Conservation (phyloP, 2,797 vertebrate species). For the Xiphophorus birchmanni region DNA sequence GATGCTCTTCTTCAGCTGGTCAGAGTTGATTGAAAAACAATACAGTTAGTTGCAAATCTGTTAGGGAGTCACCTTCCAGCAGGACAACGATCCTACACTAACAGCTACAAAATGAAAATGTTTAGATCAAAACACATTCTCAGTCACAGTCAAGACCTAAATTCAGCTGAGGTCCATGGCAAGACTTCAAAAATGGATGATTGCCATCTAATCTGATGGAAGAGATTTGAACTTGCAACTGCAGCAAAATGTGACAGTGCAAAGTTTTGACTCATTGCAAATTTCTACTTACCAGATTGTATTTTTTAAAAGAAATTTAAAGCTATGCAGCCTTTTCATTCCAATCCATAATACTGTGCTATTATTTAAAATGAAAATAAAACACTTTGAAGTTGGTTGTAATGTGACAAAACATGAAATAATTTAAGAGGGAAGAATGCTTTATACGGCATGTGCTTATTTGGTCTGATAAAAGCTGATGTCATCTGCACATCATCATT, state of each 20-base stretch:
- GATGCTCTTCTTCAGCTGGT: background rate
- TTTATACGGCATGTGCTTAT: background rate
- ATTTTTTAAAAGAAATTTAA: background rate
- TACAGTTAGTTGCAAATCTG: background rate
- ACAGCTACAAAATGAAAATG: background rate
- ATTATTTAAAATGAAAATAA: background rate
- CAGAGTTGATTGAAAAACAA: background rate
- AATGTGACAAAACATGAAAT: background rate
- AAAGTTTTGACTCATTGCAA: background rate
- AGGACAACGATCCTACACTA: background rate
- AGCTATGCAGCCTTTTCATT: background rate
- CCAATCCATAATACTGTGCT: background rate
- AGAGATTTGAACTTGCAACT: background rate
- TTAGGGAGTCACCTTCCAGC: background rate
- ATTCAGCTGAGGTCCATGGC: background rate
- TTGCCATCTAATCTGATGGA: background rate
- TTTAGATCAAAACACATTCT: background rate
- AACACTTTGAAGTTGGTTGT: background rate
- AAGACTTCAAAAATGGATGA: background rate
- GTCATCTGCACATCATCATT: background rate
- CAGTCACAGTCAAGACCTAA: background rate
- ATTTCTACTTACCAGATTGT: background rate
- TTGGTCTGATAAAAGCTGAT: constrained; percentile 18
- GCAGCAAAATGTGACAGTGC: background rate
- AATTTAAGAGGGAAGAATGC: background rate